These are phyloP conservation scores for Heliconius ismenius DNA, from an alignment of 2,888 invertebrate species.

Conservation along the genomic window DNA sequence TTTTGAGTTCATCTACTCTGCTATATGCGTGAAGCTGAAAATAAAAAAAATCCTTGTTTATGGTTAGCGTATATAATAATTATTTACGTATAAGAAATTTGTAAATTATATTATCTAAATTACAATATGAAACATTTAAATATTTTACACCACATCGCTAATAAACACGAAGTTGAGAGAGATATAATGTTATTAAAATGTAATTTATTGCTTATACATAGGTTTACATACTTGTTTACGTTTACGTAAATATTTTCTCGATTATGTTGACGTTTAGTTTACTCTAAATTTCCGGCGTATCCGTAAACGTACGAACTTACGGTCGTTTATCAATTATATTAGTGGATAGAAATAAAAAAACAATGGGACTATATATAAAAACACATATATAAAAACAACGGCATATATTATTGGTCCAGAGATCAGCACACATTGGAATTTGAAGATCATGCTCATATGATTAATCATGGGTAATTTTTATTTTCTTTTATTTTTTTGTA, in stretches of 20 bases:
- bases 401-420: no score
- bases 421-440: not conserved
- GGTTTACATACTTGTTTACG: not conserved
- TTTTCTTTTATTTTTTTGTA: not conserved
- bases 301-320: not conserved
- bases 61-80: no score
- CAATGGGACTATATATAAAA: not conserved
- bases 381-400: not conserved
- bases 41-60: no score
- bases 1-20: no score
- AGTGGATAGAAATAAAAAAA: no score
- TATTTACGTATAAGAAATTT: no score
- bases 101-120: no score
- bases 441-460: not conserved
- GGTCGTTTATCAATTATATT: not conserved
- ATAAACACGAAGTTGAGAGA: slow-evolving; percentile 16
- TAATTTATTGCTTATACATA: not conserved
- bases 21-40: no score
- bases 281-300: not conserved
- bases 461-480: slow-evolving; percentile 6
- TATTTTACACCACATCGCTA: not conserved
- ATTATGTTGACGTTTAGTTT: not conserved
- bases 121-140: not conserved
- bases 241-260: not conserved
- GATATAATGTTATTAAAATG: not conserved